Evolutionary conservation across 2,888 invertebrate genomes (phyloP).

Genomic region (Chrysolina haemoptera): DNA sequence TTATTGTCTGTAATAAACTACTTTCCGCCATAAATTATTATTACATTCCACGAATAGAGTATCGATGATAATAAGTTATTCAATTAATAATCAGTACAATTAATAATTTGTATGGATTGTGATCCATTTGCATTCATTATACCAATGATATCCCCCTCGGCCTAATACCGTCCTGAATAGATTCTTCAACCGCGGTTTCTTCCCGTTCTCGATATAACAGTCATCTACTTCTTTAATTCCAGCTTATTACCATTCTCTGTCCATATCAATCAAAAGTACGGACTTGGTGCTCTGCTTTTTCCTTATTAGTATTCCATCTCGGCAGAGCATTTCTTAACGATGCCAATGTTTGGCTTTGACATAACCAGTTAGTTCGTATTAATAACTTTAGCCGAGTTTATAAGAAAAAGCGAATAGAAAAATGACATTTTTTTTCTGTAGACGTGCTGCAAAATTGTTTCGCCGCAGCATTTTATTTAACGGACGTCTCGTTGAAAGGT

Average conservation of each 20-base stretch:
- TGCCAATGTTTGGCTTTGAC: constrained; percentile 71
- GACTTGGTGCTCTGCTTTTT: constrained; percentile 58
- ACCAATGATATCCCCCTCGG: constrained; percentile 16
- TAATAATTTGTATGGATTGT: constrained; percentile 25
- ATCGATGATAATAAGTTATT: constrained; percentile 1
- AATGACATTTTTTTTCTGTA: constrained; percentile 68
- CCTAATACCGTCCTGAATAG: constrained; percentile 19
- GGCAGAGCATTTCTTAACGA: constrained; percentile 67
- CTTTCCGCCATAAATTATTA: not conserved
- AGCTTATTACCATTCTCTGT: constrained; percentile 66
- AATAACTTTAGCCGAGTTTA: constrained; percentile 70
- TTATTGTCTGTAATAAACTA: not conserved
- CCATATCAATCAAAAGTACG: constrained; percentile 68
- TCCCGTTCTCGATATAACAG: constrained; percentile 34
- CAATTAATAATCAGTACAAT: constrained; percentile 13
- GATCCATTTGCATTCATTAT: constrained; percentile 17
- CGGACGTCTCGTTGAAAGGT: constrained; percentile 65
- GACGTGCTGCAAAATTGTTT: constrained; percentile 65
- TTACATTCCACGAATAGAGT: not conserved
- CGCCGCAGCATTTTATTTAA: constrained; percentile 61
- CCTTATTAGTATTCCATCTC: constrained; percentile 70
- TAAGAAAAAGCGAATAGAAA: constrained; percentile 69
- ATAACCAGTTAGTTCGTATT: constrained; percentile 72
- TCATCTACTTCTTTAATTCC: constrained; percentile 64
- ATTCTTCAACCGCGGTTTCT: constrained; percentile 12